Evolutionary conservation across 1,140 invertebrate genomes (phyloP).

Genomic region (Euschistus heros): DNA sequence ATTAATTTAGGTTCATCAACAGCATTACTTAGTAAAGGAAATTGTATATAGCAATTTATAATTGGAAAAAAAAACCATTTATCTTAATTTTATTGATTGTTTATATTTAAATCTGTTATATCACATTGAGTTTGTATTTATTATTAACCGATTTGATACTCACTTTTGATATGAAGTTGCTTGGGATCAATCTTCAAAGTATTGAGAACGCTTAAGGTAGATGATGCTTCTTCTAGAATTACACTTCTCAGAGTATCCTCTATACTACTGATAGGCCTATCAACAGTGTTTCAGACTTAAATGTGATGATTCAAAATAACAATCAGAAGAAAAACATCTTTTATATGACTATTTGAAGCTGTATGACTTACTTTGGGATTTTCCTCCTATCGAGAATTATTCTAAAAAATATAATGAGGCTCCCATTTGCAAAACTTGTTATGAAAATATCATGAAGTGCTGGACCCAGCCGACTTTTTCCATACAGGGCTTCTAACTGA

Average conservation of each 20-base stretch:
- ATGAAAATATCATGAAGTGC: conserved; percentile 51
- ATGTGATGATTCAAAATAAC: background rate
- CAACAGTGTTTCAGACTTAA: conserved; percentile 30
- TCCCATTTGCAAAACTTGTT: conserved; percentile 55
- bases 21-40: too few species aligned
- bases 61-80: too few species aligned
- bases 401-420: conserved; percentile 61
- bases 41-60: too few species aligned
- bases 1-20: too few species aligned
- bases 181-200: conserved; percentile 54
- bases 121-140: too few species aligned
- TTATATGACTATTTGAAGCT: too few species aligned
- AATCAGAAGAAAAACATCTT: too few species aligned
- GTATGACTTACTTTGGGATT: conserved; percentile 47
- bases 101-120: too few species aligned
- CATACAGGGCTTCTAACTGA: conserved; percentile 40
- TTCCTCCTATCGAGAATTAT: conserved; percentile 62
- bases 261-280: conserved; percentile 48
- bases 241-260: conserved; percentile 55
- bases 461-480: conserved; percentile 45
- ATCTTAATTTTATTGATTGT: too few species aligned
- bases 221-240: conserved; percentile 52
- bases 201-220: conserved; percentile 43
- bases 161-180: conserved; percentile 50
- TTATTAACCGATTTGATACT: conserved; percentile 33